Base-by-base conservation (phyloP, 2,888 invertebrate genomes). In the Eudasyphora cyanicolor region DNA sequence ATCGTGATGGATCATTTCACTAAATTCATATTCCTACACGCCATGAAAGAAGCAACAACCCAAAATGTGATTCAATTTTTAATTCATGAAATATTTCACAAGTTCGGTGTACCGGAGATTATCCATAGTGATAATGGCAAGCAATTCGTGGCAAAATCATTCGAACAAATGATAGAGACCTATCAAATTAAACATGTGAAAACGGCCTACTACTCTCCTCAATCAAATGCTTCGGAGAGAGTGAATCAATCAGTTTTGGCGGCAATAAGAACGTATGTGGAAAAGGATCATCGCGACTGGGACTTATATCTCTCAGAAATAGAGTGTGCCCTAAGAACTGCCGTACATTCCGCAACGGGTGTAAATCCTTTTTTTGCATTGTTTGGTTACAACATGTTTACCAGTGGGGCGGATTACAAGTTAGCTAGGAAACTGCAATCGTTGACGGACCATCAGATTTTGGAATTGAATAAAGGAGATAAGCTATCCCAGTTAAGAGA, bases 221-320 rank as follows among this genome's bases (percentile, higher is more conserved):
- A 90, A 83, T 81, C 84, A 0, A 91, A 90, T 78, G 88, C 89
- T 2, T 88, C 88, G 0, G 90, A 91, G 75, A 78, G 89, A 0
- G 86, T 87, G 0, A 90, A 90, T 76, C 81, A 87, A 35, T 87
- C 88, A 0, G 60, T 90, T 1, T 86, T 88, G 7, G 88, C 89
- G 1, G 88, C 87, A 67, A 87, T 91, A 5, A 0, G 82, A 84
- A 24, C 85, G n/a, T n/a, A n/a, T n/a, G n/a, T n/a, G n/a, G n/a
- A n/a, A n/a, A n/a, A n/a, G n/a, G n/a, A n/a, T n/a, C n/a, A 86
- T 4, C 17, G 74, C 17, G 64, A 79, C 0, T 82, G 83, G 82
- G 85, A 85, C 38, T 8, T 45, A 0, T 51, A 79, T n/a, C n/a
- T 85, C 5, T 45, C 70, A 14, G 71, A 82, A 0, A 82, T 82